phyloP scores from a whole-genome alignment of 2,113 vertebrate species.

The Chlorocebus sabaeus region DNA sequence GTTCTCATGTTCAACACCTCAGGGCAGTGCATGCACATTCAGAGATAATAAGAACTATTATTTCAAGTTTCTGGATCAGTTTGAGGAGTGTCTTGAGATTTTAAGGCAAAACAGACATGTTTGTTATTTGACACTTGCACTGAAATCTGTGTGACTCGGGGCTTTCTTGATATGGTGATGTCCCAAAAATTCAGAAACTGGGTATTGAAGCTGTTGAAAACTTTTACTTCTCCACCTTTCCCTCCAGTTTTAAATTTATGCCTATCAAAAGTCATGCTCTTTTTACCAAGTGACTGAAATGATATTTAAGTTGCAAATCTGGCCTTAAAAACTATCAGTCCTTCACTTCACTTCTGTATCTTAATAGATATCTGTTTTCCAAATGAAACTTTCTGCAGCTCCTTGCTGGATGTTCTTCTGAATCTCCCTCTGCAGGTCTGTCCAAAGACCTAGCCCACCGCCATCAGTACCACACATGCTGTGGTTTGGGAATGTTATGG shows the following conservation, averaged over 20 bases:
- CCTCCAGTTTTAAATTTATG: background rate
- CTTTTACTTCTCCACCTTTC: background rate
- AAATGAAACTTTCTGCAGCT: background rate
- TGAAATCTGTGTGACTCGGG: background rate
- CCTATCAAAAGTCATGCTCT: background rate
- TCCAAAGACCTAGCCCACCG: background rate
- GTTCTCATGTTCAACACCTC: background rate
- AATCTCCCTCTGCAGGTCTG: background rate
- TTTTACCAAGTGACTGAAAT: background rate
- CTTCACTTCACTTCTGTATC: background rate
- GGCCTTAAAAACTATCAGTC: background rate
- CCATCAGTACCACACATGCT: background rate
- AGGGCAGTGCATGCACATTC: background rate
- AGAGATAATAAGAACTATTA: background rate
- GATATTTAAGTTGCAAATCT: background rate
- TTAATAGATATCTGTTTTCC: background rate
- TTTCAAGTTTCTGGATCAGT: background rate
- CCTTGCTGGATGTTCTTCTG: background rate
- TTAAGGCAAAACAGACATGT: background rate
- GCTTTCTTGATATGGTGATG: background rate
- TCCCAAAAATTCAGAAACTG: background rate
- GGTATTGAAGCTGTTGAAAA: background rate
- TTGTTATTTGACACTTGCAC: background rate
- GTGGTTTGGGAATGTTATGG: fast-evolving
- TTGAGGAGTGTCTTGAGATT: background rate